Evolutionary conservation across 2,113 vertebrate genomes (phyloP).

Genomic region (Hipposideros armiger): DNA sequence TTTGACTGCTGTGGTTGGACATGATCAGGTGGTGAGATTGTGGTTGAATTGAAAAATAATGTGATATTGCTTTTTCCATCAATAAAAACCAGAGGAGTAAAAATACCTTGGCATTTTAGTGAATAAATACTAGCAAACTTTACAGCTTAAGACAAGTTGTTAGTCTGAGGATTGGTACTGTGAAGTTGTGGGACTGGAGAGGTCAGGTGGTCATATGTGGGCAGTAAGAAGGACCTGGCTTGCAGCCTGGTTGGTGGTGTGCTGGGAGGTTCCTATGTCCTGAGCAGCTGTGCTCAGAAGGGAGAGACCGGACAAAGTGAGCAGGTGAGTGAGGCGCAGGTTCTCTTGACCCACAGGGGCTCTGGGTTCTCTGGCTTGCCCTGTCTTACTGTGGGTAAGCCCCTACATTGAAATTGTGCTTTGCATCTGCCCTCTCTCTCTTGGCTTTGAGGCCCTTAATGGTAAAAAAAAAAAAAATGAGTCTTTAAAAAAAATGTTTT

Average conservation of each 20-base stretch:
- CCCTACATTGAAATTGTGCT: not conserved
- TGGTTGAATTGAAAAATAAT: not conserved
- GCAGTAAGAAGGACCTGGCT: not conserved
- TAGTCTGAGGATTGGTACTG: not conserved
- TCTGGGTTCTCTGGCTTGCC: not conserved
- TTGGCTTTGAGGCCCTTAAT: not conserved
- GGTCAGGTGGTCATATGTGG: not conserved
- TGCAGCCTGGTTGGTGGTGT: not conserved
- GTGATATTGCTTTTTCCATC: not conserved
- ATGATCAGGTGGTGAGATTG: not conserved
- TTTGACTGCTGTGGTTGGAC: not conserved
- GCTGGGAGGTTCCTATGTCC: not conserved
- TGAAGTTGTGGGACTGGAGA: not conserved
- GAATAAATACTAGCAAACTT: not conserved
- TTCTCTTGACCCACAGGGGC: rapidly evolving
- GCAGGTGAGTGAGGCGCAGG: rapidly evolving
- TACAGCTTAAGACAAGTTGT: not conserved
- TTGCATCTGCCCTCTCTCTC: not conserved
- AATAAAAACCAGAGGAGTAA: not conserved
- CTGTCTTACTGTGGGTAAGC: not conserved
- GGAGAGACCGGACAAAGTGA: not conserved
- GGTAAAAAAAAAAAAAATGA: not conserved
- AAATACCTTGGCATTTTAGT: not conserved
- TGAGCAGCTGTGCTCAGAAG: not conserved
- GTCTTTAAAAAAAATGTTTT: not conserved